phyloP scores from a whole-genome alignment of 2,888 invertebrate genomes.

The Notocelia uddmanniana region DNA sequence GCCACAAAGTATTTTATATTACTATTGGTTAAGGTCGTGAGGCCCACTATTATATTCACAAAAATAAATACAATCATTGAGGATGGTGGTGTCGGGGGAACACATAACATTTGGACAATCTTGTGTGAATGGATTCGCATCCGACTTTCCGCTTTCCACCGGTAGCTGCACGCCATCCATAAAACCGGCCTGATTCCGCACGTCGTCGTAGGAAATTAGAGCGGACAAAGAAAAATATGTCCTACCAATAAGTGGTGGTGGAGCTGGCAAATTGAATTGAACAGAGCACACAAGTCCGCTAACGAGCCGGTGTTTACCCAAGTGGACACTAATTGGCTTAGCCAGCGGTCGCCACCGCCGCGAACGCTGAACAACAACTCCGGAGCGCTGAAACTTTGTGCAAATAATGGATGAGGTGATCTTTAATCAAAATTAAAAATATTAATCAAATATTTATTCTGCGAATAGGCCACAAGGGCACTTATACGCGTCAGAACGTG shows the following conservation, averaged over 20 bases:
- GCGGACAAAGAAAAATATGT: constrained; percentile 70
- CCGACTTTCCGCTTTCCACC: neutral
- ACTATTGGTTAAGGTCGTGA: too few relatives aligned
- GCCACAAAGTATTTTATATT: too few relatives aligned
- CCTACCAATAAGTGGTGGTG: constrained; percentile 81
- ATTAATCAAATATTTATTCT: too few relatives aligned
- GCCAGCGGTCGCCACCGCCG: constrained; percentile 78
- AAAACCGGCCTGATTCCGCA: constrained; percentile 53
- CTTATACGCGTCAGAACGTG: too few relatives aligned
- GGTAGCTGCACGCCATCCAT: constrained; percentile 40
- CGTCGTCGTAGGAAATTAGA: constrained; percentile 65
- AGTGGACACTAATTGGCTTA: constrained; percentile 86
- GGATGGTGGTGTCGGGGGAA: too few relatives aligned
- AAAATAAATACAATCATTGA: too few relatives aligned
- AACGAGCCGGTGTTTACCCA: constrained; percentile 85
- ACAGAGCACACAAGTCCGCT: constrained; percentile 85
- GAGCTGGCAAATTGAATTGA: constrained; percentile 83
- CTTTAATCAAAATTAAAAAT: too few relatives aligned
- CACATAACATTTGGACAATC: neutral
- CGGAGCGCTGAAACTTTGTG: constrained; percentile 41
- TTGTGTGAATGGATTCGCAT: neutral
- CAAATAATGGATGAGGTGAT: constrained; percentile 54
- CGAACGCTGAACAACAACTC: constrained; percentile 55
- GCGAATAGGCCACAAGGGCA: too few relatives aligned
- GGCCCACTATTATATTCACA: too few relatives aligned